phyloP scores from a whole-genome alignment of 1,140 invertebrate species.

The Metaphire vulgaris region DNA sequence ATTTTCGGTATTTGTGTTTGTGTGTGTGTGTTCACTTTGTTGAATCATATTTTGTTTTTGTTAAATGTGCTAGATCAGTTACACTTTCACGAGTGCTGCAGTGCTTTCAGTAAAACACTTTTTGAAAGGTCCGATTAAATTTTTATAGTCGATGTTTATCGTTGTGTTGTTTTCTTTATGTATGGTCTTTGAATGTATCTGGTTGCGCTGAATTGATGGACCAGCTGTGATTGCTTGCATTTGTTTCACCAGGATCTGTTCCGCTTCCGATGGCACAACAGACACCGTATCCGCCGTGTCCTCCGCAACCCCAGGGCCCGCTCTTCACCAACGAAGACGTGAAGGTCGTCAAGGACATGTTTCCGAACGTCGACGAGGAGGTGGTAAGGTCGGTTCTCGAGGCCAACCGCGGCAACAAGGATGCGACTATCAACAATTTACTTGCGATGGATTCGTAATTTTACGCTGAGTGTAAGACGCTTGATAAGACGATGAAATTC shows the following conservation, averaged over 20 bases:
- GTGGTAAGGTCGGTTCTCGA: constrained; percentile 85
- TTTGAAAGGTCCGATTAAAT: too few relatives aligned
- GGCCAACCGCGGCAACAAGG: constrained; percentile 80
- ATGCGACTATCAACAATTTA: constrained; percentile 79
- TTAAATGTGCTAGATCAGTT: too few relatives aligned
- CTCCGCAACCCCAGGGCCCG: neutral
- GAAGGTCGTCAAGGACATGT: constrained; percentile 88
- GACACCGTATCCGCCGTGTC: neutral
- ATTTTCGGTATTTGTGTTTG: too few relatives aligned
- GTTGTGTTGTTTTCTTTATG: too few relatives aligned
- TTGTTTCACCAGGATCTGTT: neutral
- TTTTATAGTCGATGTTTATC: too few relatives aligned
- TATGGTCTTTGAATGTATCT: too few relatives aligned
- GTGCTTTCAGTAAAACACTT: too few relatives aligned
- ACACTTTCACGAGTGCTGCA: too few relatives aligned
- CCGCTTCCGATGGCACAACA: neutral
- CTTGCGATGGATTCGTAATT: constrained; percentile 57
- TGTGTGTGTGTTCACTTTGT: too few relatives aligned
- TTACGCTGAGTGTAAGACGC: neutral
- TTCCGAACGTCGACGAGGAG: constrained; percentile 85
- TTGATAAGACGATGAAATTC: neutral
- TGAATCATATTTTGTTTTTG: too few relatives aligned
- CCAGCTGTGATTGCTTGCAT: too few relatives aligned
- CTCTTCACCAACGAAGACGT: constrained; percentile 59
- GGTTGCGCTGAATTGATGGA: too few relatives aligned